Evolutionary conservation across 2,888 invertebrate genomes (phyloP), one percentile per base, ranked within the genome.

Genomic region (Rambutsinella grinnellia): DNA sequence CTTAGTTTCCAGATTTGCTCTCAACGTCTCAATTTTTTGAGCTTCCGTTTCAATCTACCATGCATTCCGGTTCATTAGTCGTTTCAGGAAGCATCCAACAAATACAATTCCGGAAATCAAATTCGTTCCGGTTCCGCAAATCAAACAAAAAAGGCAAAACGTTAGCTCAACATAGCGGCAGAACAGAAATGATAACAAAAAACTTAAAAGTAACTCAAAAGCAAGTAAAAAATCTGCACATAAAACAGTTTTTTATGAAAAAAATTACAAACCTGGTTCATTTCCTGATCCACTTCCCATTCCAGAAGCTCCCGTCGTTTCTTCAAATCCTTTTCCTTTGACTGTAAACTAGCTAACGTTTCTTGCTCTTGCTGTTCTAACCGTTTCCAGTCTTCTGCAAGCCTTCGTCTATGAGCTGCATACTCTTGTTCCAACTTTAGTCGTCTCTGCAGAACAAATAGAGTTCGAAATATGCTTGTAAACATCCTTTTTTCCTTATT

Each of bases 371-470:
- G 90, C 44, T 90, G 88, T 85, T 91, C 91, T 68, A 91, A 85
- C 76, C 90, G 89, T 44, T 90, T 89, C 88, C 89, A 83, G 88
- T 89, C 71, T 87, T 89, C 85, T 86, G 86, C 15, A 21, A 86
- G 76, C 23, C 88, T 87, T 3, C 88, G 86, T 79, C 91, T 90
- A 65, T 93, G 92, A 0, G 91, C 89, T 2, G 91, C 91, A 88
- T 92, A 92, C 85, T 92, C 92, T 76, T 90, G 88, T 85, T 91
- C 90, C 88, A 91, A 90, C 82, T 87, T 90, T 83, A 87, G 87
- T 0, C 91, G 83, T 54, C 85, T 84, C 85, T 85, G 62, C 63
- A 53, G 5, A 36, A 36, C 23, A 53, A 53, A 36, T 36, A 36
- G 13, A 13, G 13, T 36, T 36, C 36, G 13, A 36, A 36, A 36